phyloP scores from a whole-genome alignment of 2,113 vertebrate genomes.

The Lophius piscatorius region DNA sequence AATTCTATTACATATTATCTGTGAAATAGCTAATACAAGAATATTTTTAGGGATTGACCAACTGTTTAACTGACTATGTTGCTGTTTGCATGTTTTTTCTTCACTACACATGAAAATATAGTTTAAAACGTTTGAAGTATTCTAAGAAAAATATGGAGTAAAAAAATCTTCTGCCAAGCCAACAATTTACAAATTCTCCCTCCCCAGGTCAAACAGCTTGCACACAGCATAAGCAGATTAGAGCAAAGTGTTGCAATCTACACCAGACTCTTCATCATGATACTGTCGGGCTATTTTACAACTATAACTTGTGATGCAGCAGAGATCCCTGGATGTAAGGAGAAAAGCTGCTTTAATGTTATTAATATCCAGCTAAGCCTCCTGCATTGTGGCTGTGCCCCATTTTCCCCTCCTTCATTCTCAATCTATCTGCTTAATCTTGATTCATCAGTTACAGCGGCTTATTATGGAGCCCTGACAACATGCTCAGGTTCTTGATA shows the following conservation, averaged over 20 bases:
- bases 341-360: constrained; percentile 92
- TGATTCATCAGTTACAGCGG: constrained; percentile 96
- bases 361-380: constrained; percentile 93
- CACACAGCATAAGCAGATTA: constrained; percentile 46
- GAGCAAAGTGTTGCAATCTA: constrained; percentile 46
- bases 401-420: constrained; percentile 90
- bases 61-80: not conserved
- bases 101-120: constrained; percentile 9
- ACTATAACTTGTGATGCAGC: constrained; percentile 68
- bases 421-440: constrained; percentile 96
- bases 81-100: not conserved
- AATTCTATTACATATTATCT: not conserved
- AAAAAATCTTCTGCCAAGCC: constrained; percentile 17
- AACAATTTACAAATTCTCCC: constrained; percentile 16
- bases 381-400: constrained; percentile 86
- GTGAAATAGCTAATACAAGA: no score
- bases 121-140: constrained; percentile 33
- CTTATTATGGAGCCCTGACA: constrained; percentile 97
- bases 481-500: constrained; percentile 93
- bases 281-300: constrained; percentile 36
- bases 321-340: constrained; percentile 85
- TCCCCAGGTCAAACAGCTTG: constrained; percentile 28
- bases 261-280: constrained; percentile 39
- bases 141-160: not conserved
- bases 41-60: not conserved